Evolutionary conservation across 2,113 vertebrate species (phyloP).

Genomic region (Rhadina sibilatrix): DNA sequence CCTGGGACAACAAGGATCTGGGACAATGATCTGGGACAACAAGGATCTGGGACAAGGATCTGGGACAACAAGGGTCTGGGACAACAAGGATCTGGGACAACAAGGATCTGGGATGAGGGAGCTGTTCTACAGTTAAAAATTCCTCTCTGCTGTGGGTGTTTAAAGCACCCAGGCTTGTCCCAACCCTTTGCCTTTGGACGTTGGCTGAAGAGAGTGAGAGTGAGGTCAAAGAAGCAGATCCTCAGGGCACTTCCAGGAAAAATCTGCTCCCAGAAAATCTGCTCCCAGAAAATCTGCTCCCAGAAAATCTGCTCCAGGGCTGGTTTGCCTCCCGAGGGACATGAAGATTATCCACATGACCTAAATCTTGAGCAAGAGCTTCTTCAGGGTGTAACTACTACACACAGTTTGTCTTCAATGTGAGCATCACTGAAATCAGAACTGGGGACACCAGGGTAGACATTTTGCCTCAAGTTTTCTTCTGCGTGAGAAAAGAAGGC

Average conservation of each 20-base stretch:
- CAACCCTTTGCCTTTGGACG: background rate
- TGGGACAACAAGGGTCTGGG: too few species aligned
- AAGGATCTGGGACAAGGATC: too few species aligned
- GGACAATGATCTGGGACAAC: background rate
- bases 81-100: background rate
- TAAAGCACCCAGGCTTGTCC: background rate
- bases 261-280: background rate
- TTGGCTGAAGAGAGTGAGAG: background rate
- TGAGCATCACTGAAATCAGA: background rate
- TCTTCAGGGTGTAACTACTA: background rate
- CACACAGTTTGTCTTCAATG: fast-evolving
- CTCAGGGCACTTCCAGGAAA: background rate
- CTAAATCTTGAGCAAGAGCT: background rate
- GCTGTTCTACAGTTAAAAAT: background rate
- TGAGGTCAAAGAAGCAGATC: background rate
- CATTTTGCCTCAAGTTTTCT: background rate
- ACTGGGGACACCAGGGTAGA: background rate
- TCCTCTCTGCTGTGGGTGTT: background rate
- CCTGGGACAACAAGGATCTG: too few species aligned
- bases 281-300: background rate
- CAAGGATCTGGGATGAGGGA: background rate
- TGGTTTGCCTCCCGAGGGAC: fast-evolving
- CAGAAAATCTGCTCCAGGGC: background rate
- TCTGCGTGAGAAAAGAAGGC: background rate
- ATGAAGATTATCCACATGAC: background rate